Evolutionary conservation across 2,888 invertebrate species (phyloP), one percentile per base, ranked within the genome.

Genomic region (Gryllus longicercus): DNA sequence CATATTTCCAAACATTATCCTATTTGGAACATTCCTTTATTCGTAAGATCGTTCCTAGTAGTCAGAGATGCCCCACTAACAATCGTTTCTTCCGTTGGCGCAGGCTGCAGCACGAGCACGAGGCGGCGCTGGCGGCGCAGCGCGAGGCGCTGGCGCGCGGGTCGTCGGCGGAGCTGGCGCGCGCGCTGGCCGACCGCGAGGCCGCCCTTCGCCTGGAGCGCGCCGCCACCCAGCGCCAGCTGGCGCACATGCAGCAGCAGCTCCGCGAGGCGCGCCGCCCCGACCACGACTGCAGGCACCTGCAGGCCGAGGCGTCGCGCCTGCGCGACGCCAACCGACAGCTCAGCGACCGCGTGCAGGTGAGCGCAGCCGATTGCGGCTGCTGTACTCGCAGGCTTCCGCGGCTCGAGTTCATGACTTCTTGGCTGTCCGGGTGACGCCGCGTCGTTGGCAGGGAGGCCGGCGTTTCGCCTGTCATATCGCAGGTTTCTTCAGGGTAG

Each of bases 231-330:
- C 63, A 63, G 16, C 63, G 63, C 63, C 63, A 63, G 63, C 16
- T 63, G n/a, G 63, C 63, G 63, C 63, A 63, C 63, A 63, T 63
- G 63, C 63, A 63, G n/a, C 63, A 63, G 63, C 63, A 63, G 63
- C 63, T 63, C 3, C 63, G 63, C n/a, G 63, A 63, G n/a, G 63
- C 63, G 63, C 63, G 63, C 16, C 63, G 63, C n/a, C 63, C 63
- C 63, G 63, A 63, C 63, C 63, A 63, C n/a, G 63, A 63, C 63
- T 63, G 63, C 63, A 14, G 63, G 16, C 63, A 63, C n/a, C n/a
- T 63, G 63, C 63, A 63, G n/a, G 63, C 63, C 16, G 63, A 63
- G 16, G 63, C 63, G 12, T 18, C 63, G 16, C 63, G 63, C 63
- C 63, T 63, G 63, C 63, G 63, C 63, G 63, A 63, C 63, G 63